phyloP scores from a whole-genome alignment of 2,797 vertebrate species.

The Telmatherina bonti region DNA sequence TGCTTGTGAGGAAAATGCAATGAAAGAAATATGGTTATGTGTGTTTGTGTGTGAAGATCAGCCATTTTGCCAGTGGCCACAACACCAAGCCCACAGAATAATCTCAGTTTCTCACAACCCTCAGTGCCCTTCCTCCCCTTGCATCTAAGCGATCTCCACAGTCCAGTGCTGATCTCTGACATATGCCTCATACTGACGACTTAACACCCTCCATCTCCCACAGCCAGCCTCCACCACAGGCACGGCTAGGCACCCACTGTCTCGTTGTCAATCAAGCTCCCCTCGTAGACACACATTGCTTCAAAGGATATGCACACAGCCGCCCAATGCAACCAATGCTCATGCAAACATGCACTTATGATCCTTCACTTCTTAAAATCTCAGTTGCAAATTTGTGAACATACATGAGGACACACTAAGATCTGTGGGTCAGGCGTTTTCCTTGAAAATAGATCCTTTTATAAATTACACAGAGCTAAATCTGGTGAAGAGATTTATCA shows the following conservation, averaged over 20 bases:
- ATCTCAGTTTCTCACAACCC: constrained; percentile 56
- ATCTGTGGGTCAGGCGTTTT: not conserved
- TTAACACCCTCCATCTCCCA: constrained; percentile 70
- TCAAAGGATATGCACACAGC: constrained; percentile 27
- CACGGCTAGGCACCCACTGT: constrained; percentile 45
- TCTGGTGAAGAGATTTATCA: not conserved
- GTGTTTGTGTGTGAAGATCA: constrained; percentile 42
- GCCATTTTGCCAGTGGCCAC: constrained; percentile 55
- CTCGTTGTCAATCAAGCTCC: constrained; percentile 55
- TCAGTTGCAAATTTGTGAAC: constrained; percentile 24
- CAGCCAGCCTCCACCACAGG: constrained; percentile 59
- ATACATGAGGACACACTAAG: not conserved
- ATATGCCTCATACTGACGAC: constrained; percentile 77
- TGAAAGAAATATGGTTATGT: constrained; percentile 20
- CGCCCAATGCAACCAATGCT: constrained; percentile 40
- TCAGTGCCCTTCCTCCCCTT: constrained; percentile 42
- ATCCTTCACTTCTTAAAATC: constrained; percentile 36
- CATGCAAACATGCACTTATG: constrained; percentile 4
- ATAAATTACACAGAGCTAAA: not conserved
- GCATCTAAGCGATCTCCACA: constrained; percentile 62
- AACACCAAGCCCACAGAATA: constrained; percentile 56
- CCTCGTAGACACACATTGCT: constrained; percentile 18
- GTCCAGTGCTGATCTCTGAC: constrained; percentile 72
- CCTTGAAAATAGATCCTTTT: not conserved
- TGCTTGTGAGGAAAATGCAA: constrained; percentile 29